Conservation (phyloP, 2,888 invertebrate species). For the Noctua janthe region DNA sequence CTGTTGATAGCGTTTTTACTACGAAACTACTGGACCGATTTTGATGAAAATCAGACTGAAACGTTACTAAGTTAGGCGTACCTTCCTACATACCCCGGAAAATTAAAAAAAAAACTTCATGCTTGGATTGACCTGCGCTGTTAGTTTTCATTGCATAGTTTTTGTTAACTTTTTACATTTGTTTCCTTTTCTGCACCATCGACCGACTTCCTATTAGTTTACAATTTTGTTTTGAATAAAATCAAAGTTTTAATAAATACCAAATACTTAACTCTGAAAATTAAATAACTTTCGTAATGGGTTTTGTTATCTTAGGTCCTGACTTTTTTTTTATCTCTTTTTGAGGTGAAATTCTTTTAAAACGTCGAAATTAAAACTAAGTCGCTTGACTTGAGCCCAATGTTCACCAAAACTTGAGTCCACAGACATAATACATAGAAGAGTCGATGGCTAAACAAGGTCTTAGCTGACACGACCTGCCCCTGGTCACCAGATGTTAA, state of each 20-base stretch:
- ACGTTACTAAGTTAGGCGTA: neutral
- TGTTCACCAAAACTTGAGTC: too few relatives aligned
- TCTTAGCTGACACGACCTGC: slow-evolving; percentile 14
- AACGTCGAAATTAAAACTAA: neutral
- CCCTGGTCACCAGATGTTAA: neutral
- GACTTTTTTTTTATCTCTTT: neutral
- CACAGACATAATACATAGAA: neutral
- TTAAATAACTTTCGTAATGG: too few relatives aligned
- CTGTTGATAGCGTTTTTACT: neutral
- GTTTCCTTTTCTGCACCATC: slow-evolving; percentile 5
- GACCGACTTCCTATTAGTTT: neutral
- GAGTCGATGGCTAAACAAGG: neutral
- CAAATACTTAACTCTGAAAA: neutral
- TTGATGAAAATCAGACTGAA: slow-evolving; percentile 25
- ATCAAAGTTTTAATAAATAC: neutral
- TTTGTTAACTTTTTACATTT: slow-evolving; percentile 14
- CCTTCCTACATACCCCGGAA: slow-evolving; percentile 25
- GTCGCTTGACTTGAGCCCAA: too few relatives aligned
- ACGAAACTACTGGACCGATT: neutral
- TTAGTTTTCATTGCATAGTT: slow-evolving; percentile 23
- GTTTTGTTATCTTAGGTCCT: neutral
- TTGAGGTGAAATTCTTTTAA: neutral
- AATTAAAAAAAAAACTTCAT: slow-evolving; percentile 34
- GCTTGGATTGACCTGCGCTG: slow-evolving; percentile 12
- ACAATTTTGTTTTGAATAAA: neutral